Percentiles rank a stretch among this genome's conserved stretches.
phyloP scores from a whole-genome alignment of 1,140 invertebrate genomes.

The Helicoverpa armigera region DNA sequence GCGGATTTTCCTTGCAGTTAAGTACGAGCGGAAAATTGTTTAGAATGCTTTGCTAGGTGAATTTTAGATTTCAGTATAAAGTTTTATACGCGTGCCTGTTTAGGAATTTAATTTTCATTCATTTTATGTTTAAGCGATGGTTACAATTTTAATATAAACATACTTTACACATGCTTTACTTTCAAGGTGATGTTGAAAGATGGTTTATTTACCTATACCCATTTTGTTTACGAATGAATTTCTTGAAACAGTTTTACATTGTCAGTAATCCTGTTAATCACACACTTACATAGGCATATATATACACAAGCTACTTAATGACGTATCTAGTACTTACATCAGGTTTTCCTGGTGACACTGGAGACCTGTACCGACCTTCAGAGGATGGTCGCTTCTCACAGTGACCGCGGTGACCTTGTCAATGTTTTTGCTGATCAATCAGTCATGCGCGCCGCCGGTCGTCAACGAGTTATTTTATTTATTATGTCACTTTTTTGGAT shows the following conservation, averaged over 20 bases:
- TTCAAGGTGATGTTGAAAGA: too few relatives aligned
- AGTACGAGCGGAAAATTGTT: constrained; percentile 4
- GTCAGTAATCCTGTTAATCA: too few relatives aligned
- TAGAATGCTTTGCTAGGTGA: background rate
- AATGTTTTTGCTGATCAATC: constrained; percentile 53
- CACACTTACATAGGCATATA: too few relatives aligned
- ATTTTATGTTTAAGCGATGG: too few relatives aligned
- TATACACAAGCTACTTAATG: too few relatives aligned
- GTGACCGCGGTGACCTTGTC: constrained; percentile 56
- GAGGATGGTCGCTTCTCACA: constrained; percentile 44
- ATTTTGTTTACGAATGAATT: too few relatives aligned
- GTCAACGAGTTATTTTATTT: constrained; percentile 22
- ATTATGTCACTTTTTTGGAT: background rate
- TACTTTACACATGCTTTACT: too few relatives aligned
- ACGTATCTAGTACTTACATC: background rate
- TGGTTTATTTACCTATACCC: too few relatives aligned
- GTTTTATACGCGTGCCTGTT: background rate
- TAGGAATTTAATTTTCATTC: too few relatives aligned
- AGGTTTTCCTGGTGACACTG: constrained; percentile 32
- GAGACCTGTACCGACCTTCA: constrained; percentile 43
- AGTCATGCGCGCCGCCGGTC: constrained; percentile 49
- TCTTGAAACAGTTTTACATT: too few relatives aligned
- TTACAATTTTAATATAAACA: too few relatives aligned
- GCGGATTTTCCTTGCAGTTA: constrained; percentile 12
- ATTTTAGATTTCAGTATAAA: background rate